phyloP scores from a whole-genome alignment of 2,113 vertebrate species.

The Desmodus rotundus region DNA sequence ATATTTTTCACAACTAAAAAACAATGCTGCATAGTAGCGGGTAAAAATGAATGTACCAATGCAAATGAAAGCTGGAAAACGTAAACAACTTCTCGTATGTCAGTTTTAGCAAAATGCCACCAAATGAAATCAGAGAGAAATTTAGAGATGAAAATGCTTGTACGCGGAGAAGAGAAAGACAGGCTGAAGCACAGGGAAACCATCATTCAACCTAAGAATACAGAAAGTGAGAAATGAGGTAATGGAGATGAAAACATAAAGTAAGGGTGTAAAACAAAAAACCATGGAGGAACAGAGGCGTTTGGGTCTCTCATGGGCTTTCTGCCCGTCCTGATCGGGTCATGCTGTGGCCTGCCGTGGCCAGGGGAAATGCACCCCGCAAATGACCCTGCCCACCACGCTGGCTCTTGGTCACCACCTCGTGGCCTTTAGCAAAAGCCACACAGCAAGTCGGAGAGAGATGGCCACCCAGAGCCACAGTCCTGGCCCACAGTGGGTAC shows the following conservation, averaged over 20 bases:
- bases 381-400: background rate
- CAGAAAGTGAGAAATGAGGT: background rate
- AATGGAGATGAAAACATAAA: background rate
- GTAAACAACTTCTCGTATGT: background rate
- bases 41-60: background rate
- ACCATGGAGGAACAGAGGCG: background rate
- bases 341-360: background rate
- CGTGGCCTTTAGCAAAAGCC: fast-evolving
- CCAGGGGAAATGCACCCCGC: fast-evolving
- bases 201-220: no score
- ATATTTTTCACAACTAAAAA: background rate
- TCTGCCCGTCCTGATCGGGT: background rate
- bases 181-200: background rate
- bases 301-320: background rate
- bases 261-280: background rate
- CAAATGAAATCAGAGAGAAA: background rate
- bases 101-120: background rate
- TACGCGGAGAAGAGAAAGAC: background rate
- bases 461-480: no score
- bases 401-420: background rate
- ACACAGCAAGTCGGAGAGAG: background rate
- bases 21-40: background rate
- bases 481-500: no score
- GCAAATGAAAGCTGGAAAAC: background rate
- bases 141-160: background rate